Evolutionary conservation across 2,797 vertebrate genomes (phyloP), one percentile per base, ranked within the genome.

Genomic region (Hylomyscus alleni): DNA sequence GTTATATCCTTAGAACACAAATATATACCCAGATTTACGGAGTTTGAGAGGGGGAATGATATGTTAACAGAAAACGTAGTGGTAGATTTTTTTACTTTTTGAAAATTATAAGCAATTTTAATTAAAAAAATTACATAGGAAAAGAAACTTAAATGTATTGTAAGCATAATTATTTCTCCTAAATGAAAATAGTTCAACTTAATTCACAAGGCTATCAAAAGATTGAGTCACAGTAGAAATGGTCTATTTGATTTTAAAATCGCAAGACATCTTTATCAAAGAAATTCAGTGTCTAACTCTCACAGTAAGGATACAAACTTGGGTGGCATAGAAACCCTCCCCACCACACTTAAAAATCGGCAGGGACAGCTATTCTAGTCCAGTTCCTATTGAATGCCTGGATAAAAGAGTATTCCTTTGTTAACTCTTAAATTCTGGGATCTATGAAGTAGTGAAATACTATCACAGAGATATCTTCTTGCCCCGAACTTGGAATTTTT

Each of bases 241-340:
- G n/a, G 58, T 2, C 31, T 89, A 11, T 56, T 89, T 87, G 56
- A 40, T n/a, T 90, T 96, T 94, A n/a, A 92, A 94, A 85, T 65
- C 50, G 75, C 13, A 13, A 92, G 52, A 50, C 52, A 13, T 10
- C 31, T 77, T 93, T 84, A 95, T 92, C 50, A 60, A 87, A 73
- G 12, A 52, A 65, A 67, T 29, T 26, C 76, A 67, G 14, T 56
- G 44, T 77, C 80, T 82, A 24, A 77, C 34, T 87, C 47, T 52
- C 62, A 24, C 3, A 0, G 29, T 29, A 13, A 83, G 10, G 50
- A 72, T 7, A 40, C 6, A 65, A 44, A 15, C 24, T 50, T 29
- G 17, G 19, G 20, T 50, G 11, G 11, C 11, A 54, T 9, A 58
- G 29, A 89, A 67, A 29, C 31, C 9, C 7, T 24, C 73, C 47